Evolutionary conservation across 2,113 vertebrate genomes (phyloP).

Genomic region (Rhea americana): DNA sequence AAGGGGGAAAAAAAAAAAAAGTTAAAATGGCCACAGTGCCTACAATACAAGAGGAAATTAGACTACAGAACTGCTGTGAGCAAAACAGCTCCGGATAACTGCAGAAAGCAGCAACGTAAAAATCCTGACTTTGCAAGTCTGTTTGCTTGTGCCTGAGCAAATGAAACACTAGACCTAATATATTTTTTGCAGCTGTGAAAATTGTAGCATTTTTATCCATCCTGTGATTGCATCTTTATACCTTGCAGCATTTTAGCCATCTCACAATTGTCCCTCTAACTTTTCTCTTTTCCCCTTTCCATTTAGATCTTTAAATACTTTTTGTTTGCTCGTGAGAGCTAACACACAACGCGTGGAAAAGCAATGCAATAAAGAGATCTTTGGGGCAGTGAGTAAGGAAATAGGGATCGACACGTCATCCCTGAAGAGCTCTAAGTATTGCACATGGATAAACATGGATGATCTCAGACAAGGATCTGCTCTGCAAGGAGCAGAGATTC

Average conservation of each 20-base stretch:
- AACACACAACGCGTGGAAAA: background rate
- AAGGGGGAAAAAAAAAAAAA: background rate
- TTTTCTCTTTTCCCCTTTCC: background rate
- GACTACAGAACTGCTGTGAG: background rate
- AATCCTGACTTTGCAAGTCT: background rate
- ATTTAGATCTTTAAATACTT: background rate
- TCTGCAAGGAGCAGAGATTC: background rate
- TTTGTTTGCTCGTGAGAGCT: background rate
- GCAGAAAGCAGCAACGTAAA: background rate
- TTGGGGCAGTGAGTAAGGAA: background rate
- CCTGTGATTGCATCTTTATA: background rate
- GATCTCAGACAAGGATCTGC: background rate
- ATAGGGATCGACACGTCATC: background rate
- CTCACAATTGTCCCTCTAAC: background rate
- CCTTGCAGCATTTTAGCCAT: background rate
- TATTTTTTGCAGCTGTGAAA: background rate
- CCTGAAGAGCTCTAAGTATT: background rate
- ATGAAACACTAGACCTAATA: background rate
- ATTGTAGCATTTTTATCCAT: background rate
- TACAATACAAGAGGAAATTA: background rate
- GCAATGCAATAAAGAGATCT: background rate
- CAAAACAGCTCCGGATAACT: background rate
- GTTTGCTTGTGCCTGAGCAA: background rate
- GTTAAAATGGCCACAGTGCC: background rate
- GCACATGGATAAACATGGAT: fast-evolving